Conservation (phyloP, 2,113 vertebrate genomes). For the Prochilodus magdalenae region DNA sequence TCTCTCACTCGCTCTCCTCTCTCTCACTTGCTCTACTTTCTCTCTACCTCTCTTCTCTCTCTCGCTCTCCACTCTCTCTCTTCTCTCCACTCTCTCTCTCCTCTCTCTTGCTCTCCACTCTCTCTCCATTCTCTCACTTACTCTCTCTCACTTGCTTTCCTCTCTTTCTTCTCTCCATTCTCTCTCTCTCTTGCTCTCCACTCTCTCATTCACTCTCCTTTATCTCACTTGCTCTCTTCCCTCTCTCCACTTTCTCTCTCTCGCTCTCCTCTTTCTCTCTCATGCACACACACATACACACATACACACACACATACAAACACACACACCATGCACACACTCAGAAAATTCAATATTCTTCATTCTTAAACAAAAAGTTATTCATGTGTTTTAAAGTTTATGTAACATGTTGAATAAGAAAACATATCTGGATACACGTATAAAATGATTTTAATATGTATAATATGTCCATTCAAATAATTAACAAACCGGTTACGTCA, state of each 20-base stretch:
- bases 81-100: slow-evolving; percentile 28
- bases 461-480: no score
- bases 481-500: no score
- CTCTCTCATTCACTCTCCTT: slow-evolving; percentile 20
- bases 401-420: no score
- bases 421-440: no score
- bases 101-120: background rate
- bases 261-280: slow-evolving; percentile 4
- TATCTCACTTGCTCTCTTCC: background rate
- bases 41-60: slow-evolving; percentile 32
- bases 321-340: no score
- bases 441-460: no score
- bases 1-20: background rate
- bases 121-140: slow-evolving; percentile 19
- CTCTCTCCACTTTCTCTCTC: background rate
- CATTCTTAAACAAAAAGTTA: no score
- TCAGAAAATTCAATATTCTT: no score
- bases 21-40: background rate
- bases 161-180: slow-evolving; percentile 16
- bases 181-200: background rate
- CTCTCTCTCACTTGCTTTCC: background rate
- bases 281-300: slow-evolving; percentile 35
- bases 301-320: background rate
- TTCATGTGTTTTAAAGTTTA: no score
- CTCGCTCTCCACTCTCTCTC: background rate